Conservation (phyloP, 2,113 vertebrate species). For the Macquaria ambigua region DNA sequence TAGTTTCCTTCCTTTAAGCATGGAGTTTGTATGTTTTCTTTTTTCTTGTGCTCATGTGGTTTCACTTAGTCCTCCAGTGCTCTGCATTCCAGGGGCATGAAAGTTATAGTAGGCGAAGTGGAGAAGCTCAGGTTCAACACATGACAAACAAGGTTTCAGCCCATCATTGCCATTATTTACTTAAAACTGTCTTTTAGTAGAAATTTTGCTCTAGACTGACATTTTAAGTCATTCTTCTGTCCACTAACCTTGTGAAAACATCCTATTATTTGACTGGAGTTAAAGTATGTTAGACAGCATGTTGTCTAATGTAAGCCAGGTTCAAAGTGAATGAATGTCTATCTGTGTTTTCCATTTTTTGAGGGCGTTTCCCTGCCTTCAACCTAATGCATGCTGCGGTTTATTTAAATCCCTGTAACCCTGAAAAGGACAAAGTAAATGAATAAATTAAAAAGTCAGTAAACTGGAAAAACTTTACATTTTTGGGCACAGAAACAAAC, state of each 20-base stretch:
- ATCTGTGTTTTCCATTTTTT: background rate
- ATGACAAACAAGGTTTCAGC: background rate
- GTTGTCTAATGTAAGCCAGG: too few species aligned
- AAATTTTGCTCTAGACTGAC: background rate
- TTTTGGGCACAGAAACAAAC: conserved; percentile 25
- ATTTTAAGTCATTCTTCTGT: background rate
- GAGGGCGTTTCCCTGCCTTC: background rate
- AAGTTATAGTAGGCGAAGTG: background rate
- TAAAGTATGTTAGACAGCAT: background rate
- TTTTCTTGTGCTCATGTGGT: conserved; percentile 53
- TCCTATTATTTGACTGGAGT: background rate
- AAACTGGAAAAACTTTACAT: conserved; percentile 12
- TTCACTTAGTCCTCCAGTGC: conserved; percentile 47
- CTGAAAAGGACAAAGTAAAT: background rate
- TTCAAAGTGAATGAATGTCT: background rate
- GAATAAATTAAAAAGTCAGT: conserved; percentile 11
- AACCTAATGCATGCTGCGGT: background rate
- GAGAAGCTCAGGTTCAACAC: background rate
- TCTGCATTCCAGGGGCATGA: conserved; percentile 8
- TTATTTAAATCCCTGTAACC: conserved; percentile 7
- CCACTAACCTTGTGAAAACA: background rate
- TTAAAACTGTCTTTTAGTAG: too few species aligned
- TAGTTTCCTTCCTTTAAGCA: conserved; percentile 36
- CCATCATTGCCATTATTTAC: background rate
- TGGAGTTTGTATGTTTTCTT: conserved; percentile 6